These are phyloP conservation scores for Candoia aspera DNA, from an alignment of 2,113 vertebrate genomes.

Conservation along the genomic window DNA sequence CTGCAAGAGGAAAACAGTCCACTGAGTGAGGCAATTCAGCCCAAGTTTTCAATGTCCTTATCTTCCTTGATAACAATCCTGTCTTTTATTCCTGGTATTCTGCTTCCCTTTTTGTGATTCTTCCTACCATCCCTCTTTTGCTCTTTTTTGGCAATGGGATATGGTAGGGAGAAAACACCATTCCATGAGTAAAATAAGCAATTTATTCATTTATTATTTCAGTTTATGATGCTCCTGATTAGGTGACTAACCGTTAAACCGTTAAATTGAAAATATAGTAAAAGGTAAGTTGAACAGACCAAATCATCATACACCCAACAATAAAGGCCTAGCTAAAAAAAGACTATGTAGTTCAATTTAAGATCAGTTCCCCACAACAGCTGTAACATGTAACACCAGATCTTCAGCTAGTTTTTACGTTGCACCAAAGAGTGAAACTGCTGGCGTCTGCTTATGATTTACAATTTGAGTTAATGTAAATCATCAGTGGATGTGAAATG, in stretches of 20 bases:
- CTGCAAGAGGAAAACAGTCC: conserved; percentile 59
- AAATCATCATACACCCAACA: not conserved
- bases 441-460: not conserved
- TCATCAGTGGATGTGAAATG: not conserved
- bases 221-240: not conserved
- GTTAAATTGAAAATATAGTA: not conserved
- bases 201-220: not conserved
- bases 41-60: not conserved
- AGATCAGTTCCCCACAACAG: not conserved
- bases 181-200: not conserved
- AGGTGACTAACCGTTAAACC: not conserved
- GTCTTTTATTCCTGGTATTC: not conserved
- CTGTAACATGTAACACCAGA: not conserved
- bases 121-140: not conserved
- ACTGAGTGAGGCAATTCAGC: not conserved
- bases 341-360: not conserved
- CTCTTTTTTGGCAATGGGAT: not conserved
- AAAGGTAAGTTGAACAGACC: not conserved
- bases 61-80: not conserved
- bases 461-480: not conserved
- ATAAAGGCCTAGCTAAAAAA: not conserved
- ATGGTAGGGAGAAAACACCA: not conserved
- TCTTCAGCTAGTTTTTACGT: not conserved
- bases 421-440: not conserved
- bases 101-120: not conserved